Evolutionary conservation across 2,797 vertebrate species (phyloP).

Genomic region (Tangara arthus): DNA sequence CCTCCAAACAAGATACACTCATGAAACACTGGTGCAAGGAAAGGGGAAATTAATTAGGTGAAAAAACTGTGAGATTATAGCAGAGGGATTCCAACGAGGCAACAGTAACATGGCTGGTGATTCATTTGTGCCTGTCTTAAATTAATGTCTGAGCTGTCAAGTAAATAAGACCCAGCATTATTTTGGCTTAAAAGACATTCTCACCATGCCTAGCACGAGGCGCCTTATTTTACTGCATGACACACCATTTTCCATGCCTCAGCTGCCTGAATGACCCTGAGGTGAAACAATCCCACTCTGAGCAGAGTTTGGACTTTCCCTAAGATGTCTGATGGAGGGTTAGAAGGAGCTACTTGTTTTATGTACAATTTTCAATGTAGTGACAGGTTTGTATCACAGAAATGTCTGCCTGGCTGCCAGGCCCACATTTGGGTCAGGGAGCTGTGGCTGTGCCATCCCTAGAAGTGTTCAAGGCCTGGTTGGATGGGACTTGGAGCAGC

Average conservation of each 20-base stretch:
- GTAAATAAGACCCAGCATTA: slow-evolving; percentile 66
- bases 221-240: slow-evolving; percentile 18
- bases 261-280: background rate
- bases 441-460: background rate
- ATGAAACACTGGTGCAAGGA: slow-evolving; percentile 85
- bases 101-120: slow-evolving; percentile 78
- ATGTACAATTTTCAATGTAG: background rate
- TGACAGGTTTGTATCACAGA: background rate
- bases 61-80: slow-evolving; percentile 89
- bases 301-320: background rate
- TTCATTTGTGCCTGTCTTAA: slow-evolving; percentile 74
- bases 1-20: slow-evolving; percentile 89
- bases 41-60: slow-evolving; percentile 92
- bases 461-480: background rate
- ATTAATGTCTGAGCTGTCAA: slow-evolving; percentile 70
- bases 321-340: background rate
- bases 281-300: background rate
- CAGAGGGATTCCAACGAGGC: slow-evolving; percentile 83
- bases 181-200: slow-evolving; percentile 61
- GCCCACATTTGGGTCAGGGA: background rate
- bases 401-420: background rate
- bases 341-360: background rate
- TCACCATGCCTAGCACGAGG: background rate
- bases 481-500: background rate
- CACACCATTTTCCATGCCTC: background rate